A percentile compares a stretch with the other conserved stretches of the same genome.
phyloP scores from a whole-genome alignment of 2,797 vertebrate species.

The Lateolabrax maculatus region DNA sequence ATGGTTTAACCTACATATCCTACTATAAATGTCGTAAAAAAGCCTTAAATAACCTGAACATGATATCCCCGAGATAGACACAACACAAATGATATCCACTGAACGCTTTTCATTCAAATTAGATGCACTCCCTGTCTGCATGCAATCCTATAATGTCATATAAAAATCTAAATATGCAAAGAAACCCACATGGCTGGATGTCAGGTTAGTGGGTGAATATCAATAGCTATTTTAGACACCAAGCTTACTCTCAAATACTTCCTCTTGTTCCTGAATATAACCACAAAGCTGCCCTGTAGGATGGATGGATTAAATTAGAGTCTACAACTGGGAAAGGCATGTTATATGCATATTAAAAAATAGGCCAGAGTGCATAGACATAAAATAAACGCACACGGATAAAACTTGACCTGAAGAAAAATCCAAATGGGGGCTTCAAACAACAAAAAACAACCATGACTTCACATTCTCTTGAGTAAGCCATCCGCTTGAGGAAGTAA shows the following conservation, averaged over 20 bases:
- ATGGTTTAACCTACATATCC: constrained; percentile 61
- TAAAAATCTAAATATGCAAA: constrained; percentile 35
- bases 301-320: background rate
- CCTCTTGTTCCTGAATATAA: constrained; percentile 26
- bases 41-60: constrained; percentile 25
- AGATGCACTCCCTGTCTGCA: constrained; percentile 9
- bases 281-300: constrained; percentile 27
- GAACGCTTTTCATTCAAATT: constrained; percentile 20
- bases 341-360: background rate
- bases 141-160: constrained; percentile 6
- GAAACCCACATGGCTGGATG: constrained; percentile 11
- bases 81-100: constrained; percentile 15
- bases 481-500: constrained; percentile 61
- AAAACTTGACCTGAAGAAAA: constrained; percentile 1
- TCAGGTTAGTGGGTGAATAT: constrained; percentile 31
- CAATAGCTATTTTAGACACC: constrained; percentile 23
- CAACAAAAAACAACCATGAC: constrained; percentile 41
- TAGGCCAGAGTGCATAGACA: background rate
- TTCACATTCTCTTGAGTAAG: constrained; percentile 14
- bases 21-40: constrained; percentile 47
- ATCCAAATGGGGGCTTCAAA: background rate
- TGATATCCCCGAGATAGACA: constrained; percentile 29
- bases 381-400: background rate
- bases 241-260: constrained; percentile 11
- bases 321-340: background rate